Base-by-base conservation (phyloP, 2,113 vertebrate species). In the Ptilonorhynchus violaceus region DNA sequence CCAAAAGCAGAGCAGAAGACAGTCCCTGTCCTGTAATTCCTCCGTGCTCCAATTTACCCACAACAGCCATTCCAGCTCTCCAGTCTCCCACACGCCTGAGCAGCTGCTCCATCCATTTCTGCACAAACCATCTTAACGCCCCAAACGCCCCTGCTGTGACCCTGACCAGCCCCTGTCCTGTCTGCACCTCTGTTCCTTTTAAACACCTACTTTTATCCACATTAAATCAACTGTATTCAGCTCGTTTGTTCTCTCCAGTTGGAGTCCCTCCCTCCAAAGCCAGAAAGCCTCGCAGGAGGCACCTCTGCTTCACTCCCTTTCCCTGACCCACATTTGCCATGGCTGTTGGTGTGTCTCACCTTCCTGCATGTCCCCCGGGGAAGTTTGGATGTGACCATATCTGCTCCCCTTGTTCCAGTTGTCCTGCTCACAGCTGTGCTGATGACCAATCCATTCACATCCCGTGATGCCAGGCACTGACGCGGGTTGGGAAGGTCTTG, bases 391-490 rank as follows among this genome's bases (percentile, higher is more conserved):
- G 28, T 6, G 47, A 24, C 27, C 62, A 22, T 23, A n/a, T 6
- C 31, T 59, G 22, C 22, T 66, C 6, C 15, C 13, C 13, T 62
- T 7, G 20, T 39, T 47, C 39, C 42, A 37, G 21, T 2, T 24
- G n/a, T 44, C 13, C 70, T 63, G 56, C 10, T 59, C 68, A 42
- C 47, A 72, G 1, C 14, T 6, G 4, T 58, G 55, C 47, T 53
- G 64, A n/a, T 59, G 56, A 33, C 14, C 46, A 20, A 24, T 17
- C 25, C 33, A 10, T 78, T 27, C 69, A 39, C 35, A 33, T 14
- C 19, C 31, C 1, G 0, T 17, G 24, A 20, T 0, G 1, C 4
- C 12, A 16, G 25, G 31, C 30, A 62, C 19, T 0, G 0, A 53
- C 66, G 53, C 30, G 41, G 19, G 9, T 79, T 67, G 67, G 60